Conservation (phyloP, 1,140 invertebrate species). For the Polypedilum pembai region DNA sequence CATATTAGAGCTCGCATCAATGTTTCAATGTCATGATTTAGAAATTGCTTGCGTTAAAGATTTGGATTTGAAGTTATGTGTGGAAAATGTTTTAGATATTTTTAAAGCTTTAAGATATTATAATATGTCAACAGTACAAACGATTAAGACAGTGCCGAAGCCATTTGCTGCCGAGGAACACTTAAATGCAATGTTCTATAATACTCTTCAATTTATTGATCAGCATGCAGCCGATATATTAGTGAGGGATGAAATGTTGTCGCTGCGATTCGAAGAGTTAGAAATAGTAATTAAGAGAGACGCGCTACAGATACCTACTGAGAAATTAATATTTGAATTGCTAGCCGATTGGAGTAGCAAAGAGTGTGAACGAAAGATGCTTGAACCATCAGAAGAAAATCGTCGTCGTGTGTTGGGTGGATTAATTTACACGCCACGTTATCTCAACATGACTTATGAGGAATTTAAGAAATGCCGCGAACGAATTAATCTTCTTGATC, state of each 20-base stretch:
- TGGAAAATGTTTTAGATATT: constrained; percentile 40
- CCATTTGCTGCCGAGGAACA: constrained; percentile 42
- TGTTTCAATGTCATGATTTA: constrained; percentile 42
- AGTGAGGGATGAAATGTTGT: constrained; percentile 36
- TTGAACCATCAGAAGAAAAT: constrained; percentile 39
- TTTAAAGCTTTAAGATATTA: constrained; percentile 42
- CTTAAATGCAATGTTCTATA: constrained; percentile 39
- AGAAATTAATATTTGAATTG: constrained; percentile 39
- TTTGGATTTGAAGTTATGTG: constrained; percentile 40
- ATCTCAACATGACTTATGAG: constrained; percentile 36
- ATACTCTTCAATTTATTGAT: constrained; percentile 41
- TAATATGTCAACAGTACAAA: constrained; percentile 37
- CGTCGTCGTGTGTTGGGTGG: constrained; percentile 40
- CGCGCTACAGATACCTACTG: constrained; percentile 38
- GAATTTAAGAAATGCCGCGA: constrained; percentile 41
- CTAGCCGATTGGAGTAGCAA: constrained; percentile 41
- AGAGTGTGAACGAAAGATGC: constrained; percentile 39
- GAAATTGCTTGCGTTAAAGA: constrained; percentile 42
- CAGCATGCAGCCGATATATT: constrained; percentile 40
- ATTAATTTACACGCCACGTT: constrained; percentile 40
- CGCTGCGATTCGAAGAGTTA: constrained; percentile 41
- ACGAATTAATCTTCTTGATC: constrained; percentile 39
- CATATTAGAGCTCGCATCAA: constrained; percentile 40
- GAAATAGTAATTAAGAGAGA: constrained; percentile 41
- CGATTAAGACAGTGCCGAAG: constrained; percentile 26